Evolutionary conservation across 2,888 invertebrate genomes (phyloP).

Genomic region (Caenorhabditis wallacei): DNA sequence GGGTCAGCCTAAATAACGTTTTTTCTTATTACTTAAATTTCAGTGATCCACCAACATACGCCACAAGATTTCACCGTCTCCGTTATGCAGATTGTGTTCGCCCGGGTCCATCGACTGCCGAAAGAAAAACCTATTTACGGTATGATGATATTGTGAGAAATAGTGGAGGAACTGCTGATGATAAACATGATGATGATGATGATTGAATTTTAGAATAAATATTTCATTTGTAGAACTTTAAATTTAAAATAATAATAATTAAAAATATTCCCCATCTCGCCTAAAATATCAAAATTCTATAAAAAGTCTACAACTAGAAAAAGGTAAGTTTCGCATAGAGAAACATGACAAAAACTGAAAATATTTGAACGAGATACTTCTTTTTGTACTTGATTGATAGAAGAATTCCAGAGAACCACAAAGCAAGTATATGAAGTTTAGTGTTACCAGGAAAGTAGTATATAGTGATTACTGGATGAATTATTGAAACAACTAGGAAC

Average conservation of each 20-base stretch:
- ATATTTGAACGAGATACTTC: neutral
- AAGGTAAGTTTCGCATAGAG: neutral
- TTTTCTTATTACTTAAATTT: too few relatives aligned
- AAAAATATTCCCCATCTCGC: too few relatives aligned
- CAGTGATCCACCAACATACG: constrained; percentile 78
- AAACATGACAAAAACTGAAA: neutral
- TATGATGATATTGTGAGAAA: constrained; percentile 65
- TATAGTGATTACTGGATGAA: neutral
- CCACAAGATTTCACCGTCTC: constrained; percentile 70
- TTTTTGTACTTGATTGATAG: constrained; percentile 17
- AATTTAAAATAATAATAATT: too few relatives aligned
- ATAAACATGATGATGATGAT: constrained; percentile 38
- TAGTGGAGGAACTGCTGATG: constrained; percentile 50
- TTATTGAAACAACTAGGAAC: neutral
- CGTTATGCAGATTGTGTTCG: constrained; percentile 72
- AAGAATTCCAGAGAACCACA: constrained; percentile 26
- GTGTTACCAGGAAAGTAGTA: constrained; percentile 9
- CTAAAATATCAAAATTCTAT: too few relatives aligned
- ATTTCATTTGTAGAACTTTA: neutral
- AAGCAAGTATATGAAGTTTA: neutral
- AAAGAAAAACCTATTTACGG: constrained; percentile 66
- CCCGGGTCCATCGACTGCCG: constrained; percentile 65
- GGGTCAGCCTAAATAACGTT: too few relatives aligned
- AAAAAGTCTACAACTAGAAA: too few relatives aligned
- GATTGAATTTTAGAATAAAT: constrained; percentile 1